Evolutionary conservation across 2,888 invertebrate species (phyloP).

Genomic region (Drosophila diplacantha): DNA sequence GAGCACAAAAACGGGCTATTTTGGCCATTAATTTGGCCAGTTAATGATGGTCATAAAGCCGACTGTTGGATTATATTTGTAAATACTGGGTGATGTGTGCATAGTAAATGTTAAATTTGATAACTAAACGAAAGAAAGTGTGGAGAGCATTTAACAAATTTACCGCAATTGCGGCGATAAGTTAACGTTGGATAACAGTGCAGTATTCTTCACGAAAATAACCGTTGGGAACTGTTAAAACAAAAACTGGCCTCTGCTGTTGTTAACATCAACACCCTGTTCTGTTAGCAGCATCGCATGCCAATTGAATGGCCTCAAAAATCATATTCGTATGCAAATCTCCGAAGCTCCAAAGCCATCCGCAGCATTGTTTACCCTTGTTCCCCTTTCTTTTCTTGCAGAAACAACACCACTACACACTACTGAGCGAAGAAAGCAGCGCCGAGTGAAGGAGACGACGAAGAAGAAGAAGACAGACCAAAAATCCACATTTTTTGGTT

Average conservation of each 20-base stretch:
- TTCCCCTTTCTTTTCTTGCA: constrained; percentile 70
- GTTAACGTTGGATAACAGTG: constrained; percentile 14
- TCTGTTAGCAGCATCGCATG: constrained; percentile 20
- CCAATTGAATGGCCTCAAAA: constrained; percentile 39
- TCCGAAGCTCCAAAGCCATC: constrained; percentile 25
- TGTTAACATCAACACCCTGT: constrained; percentile 17
- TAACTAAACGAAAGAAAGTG: constrained; percentile 26
- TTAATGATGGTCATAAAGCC: constrained; percentile 33
- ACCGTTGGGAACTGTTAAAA: constrained; percentile 11
- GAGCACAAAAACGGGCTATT: constrained; percentile 31
- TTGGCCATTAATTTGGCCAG: constrained; percentile 36
- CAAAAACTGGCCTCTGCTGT: neutral
- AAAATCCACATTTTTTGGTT: constrained; percentile 46
- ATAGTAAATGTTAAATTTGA: constrained; percentile 21
- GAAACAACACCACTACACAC: constrained; percentile 46
- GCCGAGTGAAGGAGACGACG: constrained; percentile 28
- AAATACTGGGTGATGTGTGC: constrained; percentile 20
- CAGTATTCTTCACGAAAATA: neutral
- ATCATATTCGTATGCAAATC: constrained; percentile 44
- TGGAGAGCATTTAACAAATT: neutral
- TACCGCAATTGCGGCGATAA: neutral
- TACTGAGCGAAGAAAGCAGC: constrained; percentile 57
- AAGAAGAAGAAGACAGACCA: constrained; percentile 26
- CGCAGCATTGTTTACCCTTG: constrained; percentile 69
- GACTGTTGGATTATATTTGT: constrained; percentile 6